Conservation (phyloP, 2,888 invertebrate genomes). For the Drosophila greeni region DNA sequence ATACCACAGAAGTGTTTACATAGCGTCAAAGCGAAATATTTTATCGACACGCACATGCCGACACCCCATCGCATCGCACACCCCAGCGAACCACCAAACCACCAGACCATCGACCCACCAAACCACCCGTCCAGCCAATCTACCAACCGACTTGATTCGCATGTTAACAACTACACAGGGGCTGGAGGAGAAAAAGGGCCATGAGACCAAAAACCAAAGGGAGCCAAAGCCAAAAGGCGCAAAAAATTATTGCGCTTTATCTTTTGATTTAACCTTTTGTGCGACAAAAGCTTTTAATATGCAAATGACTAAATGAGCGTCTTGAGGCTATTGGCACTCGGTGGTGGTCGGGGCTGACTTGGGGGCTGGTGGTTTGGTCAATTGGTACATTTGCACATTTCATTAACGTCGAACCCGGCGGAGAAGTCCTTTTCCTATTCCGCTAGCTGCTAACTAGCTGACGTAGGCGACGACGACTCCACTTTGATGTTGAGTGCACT, state of each 20-base stretch:
- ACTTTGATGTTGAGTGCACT: conserved; percentile 60
- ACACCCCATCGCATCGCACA: conserved; percentile 22
- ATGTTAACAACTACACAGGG: conserved; percentile 63
- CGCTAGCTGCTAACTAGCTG: conserved; percentile 59
- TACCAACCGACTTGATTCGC: conserved; percentile 59
- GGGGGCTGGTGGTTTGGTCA: conserved; percentile 61
- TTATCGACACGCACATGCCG: conserved; percentile 69
- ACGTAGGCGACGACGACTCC: conserved; percentile 54
- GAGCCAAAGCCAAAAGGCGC: conserved; percentile 35
- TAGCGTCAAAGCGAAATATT: conserved; percentile 69
- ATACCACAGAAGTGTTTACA: conserved; percentile 70
- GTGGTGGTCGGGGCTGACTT: conserved; percentile 4
- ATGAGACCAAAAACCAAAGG: conserved; percentile 38
- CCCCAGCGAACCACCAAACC: conserved; percentile 1
- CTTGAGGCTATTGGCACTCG: conserved; percentile 43
- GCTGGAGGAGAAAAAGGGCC: conserved; percentile 5
- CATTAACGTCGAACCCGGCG: conserved; percentile 57
- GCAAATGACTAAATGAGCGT: conserved; percentile 72
- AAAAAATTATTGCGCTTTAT: conserved; percentile 63
- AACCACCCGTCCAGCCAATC: conserved; percentile 28
- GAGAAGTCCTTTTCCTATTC: conserved; percentile 20
- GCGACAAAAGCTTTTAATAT: conserved; percentile 75
- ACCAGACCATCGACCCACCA: background rate
- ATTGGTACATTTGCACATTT: conserved; percentile 73
- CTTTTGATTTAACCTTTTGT: conserved; percentile 73